phyloP scores from a whole-genome alignment of 2,797 vertebrate genomes.

The Bovichtus variegatus region DNA sequence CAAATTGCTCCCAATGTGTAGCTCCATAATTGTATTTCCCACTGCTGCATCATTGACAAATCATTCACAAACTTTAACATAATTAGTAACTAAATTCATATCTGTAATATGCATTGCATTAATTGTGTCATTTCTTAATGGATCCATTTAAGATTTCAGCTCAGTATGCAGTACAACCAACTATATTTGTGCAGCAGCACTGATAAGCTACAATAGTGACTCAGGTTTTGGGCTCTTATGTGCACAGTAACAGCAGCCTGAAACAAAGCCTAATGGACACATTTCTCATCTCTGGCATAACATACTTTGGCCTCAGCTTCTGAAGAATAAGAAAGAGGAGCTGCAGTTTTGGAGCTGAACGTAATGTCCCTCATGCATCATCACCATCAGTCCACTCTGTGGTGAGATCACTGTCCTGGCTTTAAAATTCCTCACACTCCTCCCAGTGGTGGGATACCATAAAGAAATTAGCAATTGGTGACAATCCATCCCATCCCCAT shows the following conservation, averaged over 20 bases:
- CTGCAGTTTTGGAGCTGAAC: slow-evolving; percentile 74
- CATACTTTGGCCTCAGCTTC: slow-evolving; percentile 49
- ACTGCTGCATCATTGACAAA: not conserved
- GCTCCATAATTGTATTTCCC: not conserved
- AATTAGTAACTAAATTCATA: not conserved
- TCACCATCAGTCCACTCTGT: slow-evolving; percentile 71
- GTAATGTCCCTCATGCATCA: slow-evolving; percentile 80
- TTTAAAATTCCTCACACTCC: slow-evolving; percentile 74
- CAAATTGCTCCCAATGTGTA: not conserved
- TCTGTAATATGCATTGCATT: not conserved
- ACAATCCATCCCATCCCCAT: slow-evolving; percentile 59
- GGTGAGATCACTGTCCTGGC: slow-evolving; percentile 77
- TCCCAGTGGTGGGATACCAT: slow-evolving; percentile 72
- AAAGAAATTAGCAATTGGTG: slow-evolving; percentile 66
- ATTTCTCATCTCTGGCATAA: slow-evolving; percentile 31
- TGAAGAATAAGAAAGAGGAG: slow-evolving; percentile 72
- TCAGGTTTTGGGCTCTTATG: not conserved
- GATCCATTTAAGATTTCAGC: not conserved
- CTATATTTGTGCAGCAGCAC: not conserved
- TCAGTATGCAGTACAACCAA: not conserved
- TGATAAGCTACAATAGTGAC: not conserved
- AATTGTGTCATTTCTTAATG: not conserved
- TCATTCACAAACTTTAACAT: not conserved
- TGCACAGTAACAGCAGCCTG: slow-evolving; percentile 6
- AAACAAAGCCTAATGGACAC: slow-evolving; percentile 37